Evolutionary conservation across 2,888 invertebrate genomes (phyloP).

Genomic region (Chaetogeoica ovagalla): DNA sequence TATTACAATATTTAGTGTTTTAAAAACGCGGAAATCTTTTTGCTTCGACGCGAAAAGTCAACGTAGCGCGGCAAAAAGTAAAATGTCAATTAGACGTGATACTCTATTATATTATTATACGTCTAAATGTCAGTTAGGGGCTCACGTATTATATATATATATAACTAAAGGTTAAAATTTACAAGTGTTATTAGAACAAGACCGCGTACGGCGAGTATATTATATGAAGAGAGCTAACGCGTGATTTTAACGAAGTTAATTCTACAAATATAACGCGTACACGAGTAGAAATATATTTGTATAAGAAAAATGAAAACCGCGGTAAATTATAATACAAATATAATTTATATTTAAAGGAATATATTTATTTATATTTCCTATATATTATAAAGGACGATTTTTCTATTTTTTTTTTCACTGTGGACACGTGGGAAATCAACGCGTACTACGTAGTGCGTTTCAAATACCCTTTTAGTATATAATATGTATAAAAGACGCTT

Average conservation of each 20-base stretch:
- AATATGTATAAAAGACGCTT: not conserved
- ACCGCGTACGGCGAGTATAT: not conserved
- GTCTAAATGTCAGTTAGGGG: conserved; percentile 45
- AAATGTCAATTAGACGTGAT: conserved; percentile 50
- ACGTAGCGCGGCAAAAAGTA: conserved; percentile 14
- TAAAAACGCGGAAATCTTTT: not conserved
- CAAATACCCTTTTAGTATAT: conserved; percentile 15
- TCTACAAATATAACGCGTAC: not conserved
- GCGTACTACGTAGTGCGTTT: not conserved
- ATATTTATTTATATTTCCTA: no score
- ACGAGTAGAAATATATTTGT: not conserved
- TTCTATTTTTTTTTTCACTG: no score
- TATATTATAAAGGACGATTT: no score
- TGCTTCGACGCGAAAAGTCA: not conserved
- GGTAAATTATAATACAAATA: no score
- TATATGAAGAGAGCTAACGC: not conserved
- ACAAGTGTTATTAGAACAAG: not conserved
- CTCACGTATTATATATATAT: not conserved
- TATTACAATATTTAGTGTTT: no score
- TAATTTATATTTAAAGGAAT: no score
- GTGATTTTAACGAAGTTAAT: not conserved
- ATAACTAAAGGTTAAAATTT: conserved; percentile 24
- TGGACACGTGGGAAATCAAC: conserved; percentile 41
- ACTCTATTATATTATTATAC: conserved; percentile 22
- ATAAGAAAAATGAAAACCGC: not conserved